These are phyloP conservation scores for Macrophya alboannulata DNA, from an alignment of 2,888 invertebrate species.

Conservation along the genomic window DNA sequence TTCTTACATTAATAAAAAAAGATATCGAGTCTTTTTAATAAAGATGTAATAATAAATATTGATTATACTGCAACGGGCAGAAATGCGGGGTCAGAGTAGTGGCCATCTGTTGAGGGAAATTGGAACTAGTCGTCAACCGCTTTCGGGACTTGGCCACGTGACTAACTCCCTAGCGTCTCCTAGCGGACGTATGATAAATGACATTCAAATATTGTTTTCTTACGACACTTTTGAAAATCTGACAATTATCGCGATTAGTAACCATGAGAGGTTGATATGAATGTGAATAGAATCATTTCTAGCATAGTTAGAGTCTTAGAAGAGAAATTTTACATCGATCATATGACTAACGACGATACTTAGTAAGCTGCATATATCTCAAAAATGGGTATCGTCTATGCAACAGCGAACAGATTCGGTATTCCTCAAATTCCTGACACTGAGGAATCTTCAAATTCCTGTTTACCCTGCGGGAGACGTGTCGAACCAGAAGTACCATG, in stretches of 20 bases:
- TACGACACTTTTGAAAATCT: constrained; percentile 30
- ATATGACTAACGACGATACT: neutral
- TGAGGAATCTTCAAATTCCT: constrained; percentile 61
- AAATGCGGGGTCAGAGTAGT: neutral
- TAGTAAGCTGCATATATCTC: neutral
- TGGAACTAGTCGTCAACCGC: neutral
- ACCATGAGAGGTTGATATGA: constrained; percentile 27
- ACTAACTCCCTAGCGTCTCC: neutral
- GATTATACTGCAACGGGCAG: neutral
- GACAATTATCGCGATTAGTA: constrained; percentile 31
- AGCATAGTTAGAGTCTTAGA: neutral
- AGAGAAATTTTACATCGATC: constrained; percentile 2
- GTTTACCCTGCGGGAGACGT: constrained; percentile 65
- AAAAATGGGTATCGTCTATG: constrained; percentile 69
- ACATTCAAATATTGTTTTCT: constrained; percentile 44
- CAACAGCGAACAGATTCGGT: constrained; percentile 63
- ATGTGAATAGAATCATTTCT: constrained; percentile 43
- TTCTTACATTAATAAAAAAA: neutral
- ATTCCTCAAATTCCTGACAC: constrained; percentile 37
- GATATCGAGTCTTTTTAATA: neutral
- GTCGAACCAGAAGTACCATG: constrained; percentile 54
- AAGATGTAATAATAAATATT: neutral
- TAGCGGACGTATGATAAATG: neutral
- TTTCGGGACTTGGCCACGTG: neutral
- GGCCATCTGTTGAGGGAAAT: constrained; percentile 26